These are phyloP conservation scores for Netelia inedita DNA, from an alignment of 2,888 invertebrate species.

Conservation along the genomic window DNA sequence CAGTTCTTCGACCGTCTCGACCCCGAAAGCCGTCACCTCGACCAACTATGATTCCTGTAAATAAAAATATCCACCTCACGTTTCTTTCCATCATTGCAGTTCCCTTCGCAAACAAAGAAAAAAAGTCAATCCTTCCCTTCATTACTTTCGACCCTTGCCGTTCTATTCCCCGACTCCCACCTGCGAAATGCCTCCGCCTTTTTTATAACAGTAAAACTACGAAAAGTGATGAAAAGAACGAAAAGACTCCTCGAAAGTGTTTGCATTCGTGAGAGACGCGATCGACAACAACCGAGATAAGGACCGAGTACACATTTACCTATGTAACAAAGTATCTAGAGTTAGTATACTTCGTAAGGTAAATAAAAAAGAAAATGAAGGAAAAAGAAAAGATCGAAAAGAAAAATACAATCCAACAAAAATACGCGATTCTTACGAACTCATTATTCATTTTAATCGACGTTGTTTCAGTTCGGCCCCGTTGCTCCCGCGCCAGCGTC, in stretches of 20 bases:
- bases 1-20: conserved; percentile 5
- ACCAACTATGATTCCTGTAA: conserved; percentile 81
- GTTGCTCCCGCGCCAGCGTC: neutral
- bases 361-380: conserved; percentile 81
- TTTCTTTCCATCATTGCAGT: conserved; percentile 30
- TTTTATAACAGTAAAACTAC: conserved; percentile 72
- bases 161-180: neutral
- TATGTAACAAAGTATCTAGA: conserved; percentile 82
- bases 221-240: conserved; percentile 20
- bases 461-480: conserved; percentile 1
- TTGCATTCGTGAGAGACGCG: conserved; percentile 24
- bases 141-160: conserved; percentile 38
- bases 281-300: conserved; percentile 53
- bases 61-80: conserved; percentile 78
- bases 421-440: conserved; percentile 30
- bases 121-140: conserved; percentile 42
- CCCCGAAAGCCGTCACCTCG: conserved; percentile 40
- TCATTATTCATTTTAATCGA: conserved; percentile 19
- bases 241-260: conserved; percentile 29
- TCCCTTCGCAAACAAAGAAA: conserved; percentile 64
- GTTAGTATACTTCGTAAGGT: conserved; percentile 82
- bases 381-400: conserved; percentile 38
- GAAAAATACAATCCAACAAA: conserved; percentile 43
- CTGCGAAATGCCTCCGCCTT: conserved; percentile 66
- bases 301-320: conserved; percentile 75